Evolutionary conservation across 2,888 invertebrate genomes (phyloP).

Genomic region (Orthosia gracilis): DNA sequence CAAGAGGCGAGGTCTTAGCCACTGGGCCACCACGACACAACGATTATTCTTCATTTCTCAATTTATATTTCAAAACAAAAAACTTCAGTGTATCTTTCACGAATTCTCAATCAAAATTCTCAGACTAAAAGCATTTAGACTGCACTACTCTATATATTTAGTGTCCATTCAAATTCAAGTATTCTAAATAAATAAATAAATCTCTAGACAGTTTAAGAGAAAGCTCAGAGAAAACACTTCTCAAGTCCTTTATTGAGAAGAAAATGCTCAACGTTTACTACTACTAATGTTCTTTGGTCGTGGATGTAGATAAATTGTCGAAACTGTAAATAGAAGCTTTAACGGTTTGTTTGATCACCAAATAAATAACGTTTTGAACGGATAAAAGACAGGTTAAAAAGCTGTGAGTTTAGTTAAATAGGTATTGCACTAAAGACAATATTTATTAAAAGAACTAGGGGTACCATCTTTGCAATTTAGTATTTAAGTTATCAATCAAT

Average conservation of each 20-base stretch:
- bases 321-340: conserved; percentile 17
- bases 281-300: conserved; percentile 27
- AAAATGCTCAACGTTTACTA: conserved; percentile 43
- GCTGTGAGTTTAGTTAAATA: neutral
- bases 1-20: too few relatives aligned
- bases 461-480: neutral
- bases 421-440: neutral
- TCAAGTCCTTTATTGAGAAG: conserved; percentile 50
- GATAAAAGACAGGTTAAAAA: neutral
- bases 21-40: too few relatives aligned
- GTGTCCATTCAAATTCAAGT: conserved; percentile 26
- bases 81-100: too few relatives aligned
- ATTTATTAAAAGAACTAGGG: neutral
- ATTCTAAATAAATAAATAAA: conserved; percentile 62
- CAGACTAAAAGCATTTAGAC: conserved; percentile 25
- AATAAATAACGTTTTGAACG: conserved; percentile 22
- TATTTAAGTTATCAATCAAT: neutral
- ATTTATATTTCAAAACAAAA: too few relatives aligned
- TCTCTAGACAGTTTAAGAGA: conserved; percentile 42
- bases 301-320: conserved; percentile 29
- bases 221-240: conserved; percentile 39
- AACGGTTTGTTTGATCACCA: neutral
- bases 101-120: conserved; percentile 22
- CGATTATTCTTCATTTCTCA: too few relatives aligned
- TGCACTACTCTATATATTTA: conserved; percentile 13